These are phyloP conservation scores for Stercorarius parasiticus DNA, from an alignment of 2,113 vertebrate genomes.

Conservation along the genomic window DNA sequence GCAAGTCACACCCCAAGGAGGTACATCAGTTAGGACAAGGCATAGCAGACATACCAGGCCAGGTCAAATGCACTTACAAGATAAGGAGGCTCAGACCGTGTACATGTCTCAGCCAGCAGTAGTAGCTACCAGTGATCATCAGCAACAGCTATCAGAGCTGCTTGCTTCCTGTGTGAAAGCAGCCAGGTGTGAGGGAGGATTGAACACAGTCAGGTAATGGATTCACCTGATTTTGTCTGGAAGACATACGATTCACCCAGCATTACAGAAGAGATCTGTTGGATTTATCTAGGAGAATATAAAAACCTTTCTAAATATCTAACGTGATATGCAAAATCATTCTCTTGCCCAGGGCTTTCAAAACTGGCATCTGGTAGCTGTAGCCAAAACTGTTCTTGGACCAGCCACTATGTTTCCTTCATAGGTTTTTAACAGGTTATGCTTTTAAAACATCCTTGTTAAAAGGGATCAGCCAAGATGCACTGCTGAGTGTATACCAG, in stretches of 20 bases:
- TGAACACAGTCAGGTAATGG: background rate
- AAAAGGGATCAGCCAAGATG: background rate
- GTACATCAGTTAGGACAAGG: background rate
- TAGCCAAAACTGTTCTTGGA: background rate
- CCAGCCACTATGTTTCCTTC: background rate
- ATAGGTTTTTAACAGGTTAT: background rate
- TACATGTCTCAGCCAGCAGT: background rate
- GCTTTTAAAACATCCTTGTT: background rate
- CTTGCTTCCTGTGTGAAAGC: background rate
- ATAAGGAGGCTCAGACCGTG: background rate
- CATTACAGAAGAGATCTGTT: background rate
- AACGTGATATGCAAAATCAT: background rate
- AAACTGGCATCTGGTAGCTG: background rate
- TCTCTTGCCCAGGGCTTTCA: background rate
- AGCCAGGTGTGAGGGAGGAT: background rate
- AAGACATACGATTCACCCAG: background rate
- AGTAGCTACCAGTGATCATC: background rate
- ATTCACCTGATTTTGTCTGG: background rate
- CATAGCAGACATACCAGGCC: background rate
- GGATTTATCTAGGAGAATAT: background rate
- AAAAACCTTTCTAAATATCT: background rate
- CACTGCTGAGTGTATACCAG: background rate
- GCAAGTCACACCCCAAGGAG: background rate
- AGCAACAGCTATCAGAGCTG: background rate
- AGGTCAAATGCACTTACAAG: background rate